Conservation (phyloP, 2,888 invertebrate genomes). For the Ophonus ardosiacus region DNA sequence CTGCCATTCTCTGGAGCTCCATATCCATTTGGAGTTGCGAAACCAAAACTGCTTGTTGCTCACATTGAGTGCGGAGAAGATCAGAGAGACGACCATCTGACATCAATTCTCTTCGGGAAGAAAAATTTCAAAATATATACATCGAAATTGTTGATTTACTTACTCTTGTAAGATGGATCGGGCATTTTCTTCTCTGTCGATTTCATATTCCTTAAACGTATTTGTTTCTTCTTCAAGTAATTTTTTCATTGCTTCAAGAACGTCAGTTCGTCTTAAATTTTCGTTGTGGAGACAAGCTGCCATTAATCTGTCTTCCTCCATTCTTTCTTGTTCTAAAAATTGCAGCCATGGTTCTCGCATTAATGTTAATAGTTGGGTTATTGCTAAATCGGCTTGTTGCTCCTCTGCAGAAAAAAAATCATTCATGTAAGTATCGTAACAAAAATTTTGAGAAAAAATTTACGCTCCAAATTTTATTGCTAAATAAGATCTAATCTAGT, state of each 20-base stretch:
- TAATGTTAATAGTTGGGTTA: slow-evolving; percentile 81
- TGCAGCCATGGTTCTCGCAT: slow-evolving; percentile 81
- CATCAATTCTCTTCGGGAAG: slow-evolving; percentile 78
- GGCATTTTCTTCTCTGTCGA: slow-evolving; percentile 77
- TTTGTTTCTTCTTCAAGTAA: slow-evolving; percentile 83
- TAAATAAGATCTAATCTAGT: too few species aligned
- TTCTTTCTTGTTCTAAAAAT: slow-evolving; percentile 82
- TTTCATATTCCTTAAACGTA: slow-evolving; percentile 81
- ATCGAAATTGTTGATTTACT: slow-evolving; percentile 70
- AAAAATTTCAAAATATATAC: slow-evolving; percentile 66
- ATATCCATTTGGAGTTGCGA: slow-evolving; percentile 82
- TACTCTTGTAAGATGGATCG: slow-evolving; percentile 82
- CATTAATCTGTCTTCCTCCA: slow-evolving; percentile 82
- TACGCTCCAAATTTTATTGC: too few species aligned
- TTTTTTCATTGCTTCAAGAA: slow-evolving; percentile 84
- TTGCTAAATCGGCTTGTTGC: slow-evolving; percentile 82
- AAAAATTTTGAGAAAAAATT: too few species aligned
- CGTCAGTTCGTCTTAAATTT: slow-evolving; percentile 82
- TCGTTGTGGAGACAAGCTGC: slow-evolving; percentile 80
- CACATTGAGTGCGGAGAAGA: slow-evolving; percentile 81
- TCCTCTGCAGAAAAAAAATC: slow-evolving; percentile 76
- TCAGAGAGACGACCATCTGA: slow-evolving; percentile 80
- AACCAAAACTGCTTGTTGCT: slow-evolving; percentile 80
- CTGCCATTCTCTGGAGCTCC: slow-evolving; percentile 85
- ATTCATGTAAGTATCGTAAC: too few species aligned